phyloP scores from a whole-genome alignment of 2,888 invertebrate genomes.

The Drosophila setosimentum region DNA sequence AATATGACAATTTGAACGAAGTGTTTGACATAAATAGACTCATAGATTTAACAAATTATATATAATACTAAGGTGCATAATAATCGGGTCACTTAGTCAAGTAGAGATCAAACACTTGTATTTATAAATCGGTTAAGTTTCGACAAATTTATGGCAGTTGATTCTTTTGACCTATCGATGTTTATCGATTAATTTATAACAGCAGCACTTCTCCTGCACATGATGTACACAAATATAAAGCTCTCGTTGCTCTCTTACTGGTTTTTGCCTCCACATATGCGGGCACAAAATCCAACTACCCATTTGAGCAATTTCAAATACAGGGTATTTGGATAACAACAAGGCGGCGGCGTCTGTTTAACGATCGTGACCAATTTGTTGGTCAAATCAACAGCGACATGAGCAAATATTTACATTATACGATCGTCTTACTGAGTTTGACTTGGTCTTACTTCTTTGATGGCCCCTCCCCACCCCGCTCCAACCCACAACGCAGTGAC shows the following conservation, averaged over 20 bases:
- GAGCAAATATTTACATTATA: slow-evolving; percentile 71
- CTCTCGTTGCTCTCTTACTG: no score
- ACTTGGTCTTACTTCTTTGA: slow-evolving; percentile 11
- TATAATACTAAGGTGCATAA: no score
- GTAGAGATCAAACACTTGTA: no score
- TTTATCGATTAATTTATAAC: neutral
- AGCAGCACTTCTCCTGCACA: no score
- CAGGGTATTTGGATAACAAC: slow-evolving; percentile 1
- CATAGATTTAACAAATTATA: no score
- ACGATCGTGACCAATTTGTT: slow-evolving; percentile 81
- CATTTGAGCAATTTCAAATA: neutral
- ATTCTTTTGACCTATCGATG: neutral
- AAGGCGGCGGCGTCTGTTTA: slow-evolving; percentile 65
- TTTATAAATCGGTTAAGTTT: neutral
- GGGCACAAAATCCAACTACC: neutral
- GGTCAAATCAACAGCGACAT: slow-evolving; percentile 71
- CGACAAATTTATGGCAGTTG: neutral
- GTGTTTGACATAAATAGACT: no score
- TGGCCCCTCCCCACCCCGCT: neutral
- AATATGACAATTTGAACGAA: no score
- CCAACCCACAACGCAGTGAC: neutral
- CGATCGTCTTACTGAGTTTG: slow-evolving; percentile 33
- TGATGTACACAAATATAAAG: no score
- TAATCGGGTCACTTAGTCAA: no score
- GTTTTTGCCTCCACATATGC: no score